Evolutionary conservation across 2,888 invertebrate genomes (phyloP).

Genomic region (Odiellus spinosus): DNA sequence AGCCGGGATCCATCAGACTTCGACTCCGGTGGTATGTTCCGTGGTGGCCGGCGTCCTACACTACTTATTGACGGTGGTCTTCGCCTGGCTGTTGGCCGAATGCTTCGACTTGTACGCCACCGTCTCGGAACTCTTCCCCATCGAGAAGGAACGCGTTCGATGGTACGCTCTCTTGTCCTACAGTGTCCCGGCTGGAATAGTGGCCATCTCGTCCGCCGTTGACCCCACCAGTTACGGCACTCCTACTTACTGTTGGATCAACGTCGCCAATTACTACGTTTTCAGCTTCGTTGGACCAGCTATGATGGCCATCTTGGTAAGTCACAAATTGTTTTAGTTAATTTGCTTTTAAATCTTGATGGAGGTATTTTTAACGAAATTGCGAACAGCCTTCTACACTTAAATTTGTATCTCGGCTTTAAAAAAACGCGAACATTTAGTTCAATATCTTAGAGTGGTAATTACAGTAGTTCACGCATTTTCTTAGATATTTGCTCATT

Average conservation of each 20-base stretch:
- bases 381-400: too few relatives aligned
- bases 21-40: constrained; percentile 65
- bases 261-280: constrained; percentile 73
- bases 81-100: constrained; percentile 94
- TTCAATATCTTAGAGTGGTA: too few relatives aligned
- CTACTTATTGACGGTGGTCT: constrained; percentile 69
- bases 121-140: constrained; percentile 83
- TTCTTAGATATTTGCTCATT: too few relatives aligned
- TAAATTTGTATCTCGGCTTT: too few relatives aligned
- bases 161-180: constrained; percentile 86
- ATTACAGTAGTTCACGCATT: too few relatives aligned
- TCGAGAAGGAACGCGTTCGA: constrained; percentile 66
- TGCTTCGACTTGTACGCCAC: constrained; percentile 90
- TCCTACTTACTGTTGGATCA: constrained; percentile 63
- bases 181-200: constrained; percentile 61
- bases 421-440: too few relatives aligned
- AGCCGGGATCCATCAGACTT: constrained; percentile 73
- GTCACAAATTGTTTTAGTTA: constrained; percentile 3
- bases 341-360: too few relatives aligned
- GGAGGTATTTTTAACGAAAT: too few relatives aligned
- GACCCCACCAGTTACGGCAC: constrained; percentile 71
- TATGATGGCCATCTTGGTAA: constrained; percentile 51
- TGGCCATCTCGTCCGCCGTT: constrained; percentile 59
- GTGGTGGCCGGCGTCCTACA: constrained; percentile 66
- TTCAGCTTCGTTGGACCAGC: constrained; percentile 86